Percentiles rank a stretch among this genome's conserved stretches.
Evolutionary conservation across 1,140 invertebrate species (phyloP).

Genomic region (Calephelis virginiensis): DNA sequence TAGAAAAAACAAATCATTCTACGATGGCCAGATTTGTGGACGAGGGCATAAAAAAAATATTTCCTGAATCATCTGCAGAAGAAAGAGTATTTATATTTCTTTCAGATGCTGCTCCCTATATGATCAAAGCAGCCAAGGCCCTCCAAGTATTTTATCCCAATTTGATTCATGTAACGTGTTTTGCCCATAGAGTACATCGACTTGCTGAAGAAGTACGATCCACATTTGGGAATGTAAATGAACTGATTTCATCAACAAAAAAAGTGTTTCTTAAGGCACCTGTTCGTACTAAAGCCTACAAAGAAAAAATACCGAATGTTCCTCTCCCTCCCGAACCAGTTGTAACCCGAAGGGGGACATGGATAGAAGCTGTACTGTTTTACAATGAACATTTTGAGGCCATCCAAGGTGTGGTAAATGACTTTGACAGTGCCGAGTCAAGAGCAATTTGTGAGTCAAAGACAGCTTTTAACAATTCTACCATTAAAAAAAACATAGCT

Average conservation of each 20-base stretch:
- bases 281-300: slow-evolving; percentile 37
- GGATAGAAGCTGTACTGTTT: slow-evolving; percentile 51
- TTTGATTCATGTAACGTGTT: background rate
- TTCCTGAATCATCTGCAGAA: background rate
- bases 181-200: too few species aligned
- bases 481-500: slow-evolving; percentile 18
- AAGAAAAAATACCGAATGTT: slow-evolving; percentile 42
- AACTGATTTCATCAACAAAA: too few species aligned
- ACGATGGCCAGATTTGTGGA: background rate
- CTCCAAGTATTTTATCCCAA: background rate
- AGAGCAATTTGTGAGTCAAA: slow-evolving; percentile 5
- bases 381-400: slow-evolving; percentile 43
- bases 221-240: too few species aligned
- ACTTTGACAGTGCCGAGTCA: background rate
- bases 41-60: background rate
- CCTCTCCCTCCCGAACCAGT: slow-evolving; percentile 56
- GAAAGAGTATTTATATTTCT: slow-evolving; percentile 1
- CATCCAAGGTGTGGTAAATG: too few species aligned
- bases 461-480: slow-evolving; percentile 7
- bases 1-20: background rate
- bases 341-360: slow-evolving; percentile 65
- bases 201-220: too few species aligned
- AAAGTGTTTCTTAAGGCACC: background rate
- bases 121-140: background rate
- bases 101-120: background rate